Base-by-base conservation (phyloP, 2,797 vertebrate genomes). In the Labeo calbasu region DNA sequence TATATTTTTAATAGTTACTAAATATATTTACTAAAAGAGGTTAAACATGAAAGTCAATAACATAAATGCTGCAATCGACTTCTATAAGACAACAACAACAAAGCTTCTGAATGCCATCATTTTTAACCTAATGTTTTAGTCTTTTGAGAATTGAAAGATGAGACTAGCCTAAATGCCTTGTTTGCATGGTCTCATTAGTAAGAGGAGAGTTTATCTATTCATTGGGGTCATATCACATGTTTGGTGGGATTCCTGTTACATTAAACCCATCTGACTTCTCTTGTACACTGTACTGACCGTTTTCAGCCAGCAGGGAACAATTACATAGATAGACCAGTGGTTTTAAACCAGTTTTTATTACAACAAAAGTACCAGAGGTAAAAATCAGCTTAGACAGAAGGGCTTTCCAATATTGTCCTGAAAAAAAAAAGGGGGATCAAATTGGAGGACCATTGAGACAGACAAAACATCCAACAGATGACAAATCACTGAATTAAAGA, bases 71-170 rank as follows among this genome's bases (percentile, higher is more conserved):
- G 5, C 36, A 77, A 61, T 46, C 17, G 2, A 36, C 6, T 75
- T 32, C 6, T 57, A 75, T 55, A 40, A 70, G 10, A 19, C n/a
- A 10, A 43, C 68, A 36, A 23, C 21, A 46, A 70, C 43, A 48
- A 46, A 73, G 15, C 71, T 28, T 32, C 9, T 1, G 32, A 59
- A 25, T 25, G n/a, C 17, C 7, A 11, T 77, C 8, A 5, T 55
- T 77, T 43, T 59, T n/a, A 14, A 23, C 4, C 36, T 4, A 76
- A 57, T 57, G 13, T 23, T 59, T 77, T 43, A 77, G 14, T 25
- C 36, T 43, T 8, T 77, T 77, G 32, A 17, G 81, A 69, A 46
- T 85, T 88, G 82, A 88, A 59, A 79, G n/a, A 70, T 51, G 77
- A 63, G 21, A 43, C 55, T 17, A 55, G 9, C 5, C 28, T 57